Conservation (phyloP, 1,140 invertebrate genomes). For the Apis mellifera region Amel_HAv3.1 CM009939.2:3016501-3017000, state of each 20-base stretch:
- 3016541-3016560: no score
- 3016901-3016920: slow-evolving; percentile 75
- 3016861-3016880: slow-evolving; percentile 74
- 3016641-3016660: slow-evolving; percentile 52
- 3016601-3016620: slow-evolving; percentile 68
- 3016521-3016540: no score
- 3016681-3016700: slow-evolving; percentile 43
- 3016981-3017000: slow-evolving; percentile 77
- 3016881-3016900: slow-evolving; percentile 82
- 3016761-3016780: not conserved
- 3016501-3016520: no score
- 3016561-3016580: no score
- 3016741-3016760: no score
- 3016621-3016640: slow-evolving; percentile 62
- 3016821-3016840: slow-evolving; percentile 29
- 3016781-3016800: no score
- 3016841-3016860: slow-evolving; percentile 72
- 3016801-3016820: not conserved
- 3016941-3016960: slow-evolving; percentile 81
- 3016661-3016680: slow-evolving; percentile 36
- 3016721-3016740: not conserved
- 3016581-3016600: not conserved
- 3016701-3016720: not conserved
- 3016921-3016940: slow-evolving; percentile 75
- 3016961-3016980: slow-evolving; percentile 79